Conservation (phyloP, 2,797 vertebrate genomes). For the Garrulus glandarius region DNA sequence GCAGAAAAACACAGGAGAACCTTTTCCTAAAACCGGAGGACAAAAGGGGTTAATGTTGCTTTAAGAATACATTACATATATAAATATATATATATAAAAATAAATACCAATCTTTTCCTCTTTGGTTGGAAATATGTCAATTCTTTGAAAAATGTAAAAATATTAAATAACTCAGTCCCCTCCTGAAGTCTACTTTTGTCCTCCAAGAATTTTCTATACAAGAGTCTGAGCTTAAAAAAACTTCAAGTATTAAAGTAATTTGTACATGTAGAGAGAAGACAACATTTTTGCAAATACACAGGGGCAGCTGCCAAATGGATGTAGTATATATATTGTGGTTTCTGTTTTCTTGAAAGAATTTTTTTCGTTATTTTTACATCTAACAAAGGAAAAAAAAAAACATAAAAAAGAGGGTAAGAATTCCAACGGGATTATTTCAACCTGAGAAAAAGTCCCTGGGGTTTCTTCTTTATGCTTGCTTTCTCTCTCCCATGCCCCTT, state of each 20-base stretch:
- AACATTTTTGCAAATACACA: conserved; percentile 81
- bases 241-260: conserved; percentile 84
- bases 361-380: conserved; percentile 85
- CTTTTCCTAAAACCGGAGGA: conserved; percentile 78
- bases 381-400: conserved; percentile 74
- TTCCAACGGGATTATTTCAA: conserved; percentile 78
- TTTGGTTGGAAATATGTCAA: conserved; percentile 78
- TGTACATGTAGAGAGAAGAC: conserved; percentile 81
- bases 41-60: conserved; percentile 83
- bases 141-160: conserved; percentile 78
- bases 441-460: conserved; percentile 71
- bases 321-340: conserved; percentile 85
- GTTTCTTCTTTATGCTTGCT: conserved; percentile 79
- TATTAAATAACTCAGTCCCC: conserved; percentile 63
- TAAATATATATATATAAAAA: conserved; percentile 79
- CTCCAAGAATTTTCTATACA: conserved; percentile 83
- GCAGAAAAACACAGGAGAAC: conserved; percentile 57
- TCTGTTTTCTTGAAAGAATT: conserved; percentile 81
- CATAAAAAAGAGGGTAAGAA: conserved; percentile 79
- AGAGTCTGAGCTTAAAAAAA: conserved; percentile 78
- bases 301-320: conserved; percentile 84
- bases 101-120: conserved; percentile 78
- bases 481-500: conserved; percentile 62
- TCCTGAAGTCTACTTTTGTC: conserved; percentile 80
- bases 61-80: conserved; percentile 81